A percentile compares a stretch with the other conserved stretches of the same genome.
phyloP scores from a whole-genome alignment of 2,888 invertebrate species.

The Neoaliturus tenellus region DNA sequence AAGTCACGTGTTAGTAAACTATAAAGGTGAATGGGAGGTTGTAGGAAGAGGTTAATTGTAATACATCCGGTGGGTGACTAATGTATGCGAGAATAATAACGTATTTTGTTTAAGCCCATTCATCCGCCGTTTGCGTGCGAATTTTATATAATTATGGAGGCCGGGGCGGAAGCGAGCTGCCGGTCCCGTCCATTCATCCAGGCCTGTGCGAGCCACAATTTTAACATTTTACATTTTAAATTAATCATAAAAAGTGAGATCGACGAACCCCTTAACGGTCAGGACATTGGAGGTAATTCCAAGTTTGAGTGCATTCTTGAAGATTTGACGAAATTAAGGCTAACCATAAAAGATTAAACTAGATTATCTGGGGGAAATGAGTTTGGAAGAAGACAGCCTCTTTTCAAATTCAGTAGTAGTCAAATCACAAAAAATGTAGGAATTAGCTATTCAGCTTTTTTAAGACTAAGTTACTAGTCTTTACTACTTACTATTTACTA shows the following conservation, averaged over 20 bases:
- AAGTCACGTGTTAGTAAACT: conserved; percentile 37
- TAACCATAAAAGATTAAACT: too few species aligned
- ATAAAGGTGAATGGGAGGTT: conserved; percentile 50
- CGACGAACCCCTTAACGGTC: neutral
- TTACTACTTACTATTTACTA: too few species aligned
- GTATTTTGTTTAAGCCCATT: conserved; percentile 52
- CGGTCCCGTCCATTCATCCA: conserved; percentile 8
- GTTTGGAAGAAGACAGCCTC: too few species aligned
- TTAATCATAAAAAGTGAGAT: neutral
- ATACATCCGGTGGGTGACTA: conserved; percentile 38
- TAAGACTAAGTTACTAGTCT: too few species aligned
- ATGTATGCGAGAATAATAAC: conserved; percentile 50
- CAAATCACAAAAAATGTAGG: too few species aligned
- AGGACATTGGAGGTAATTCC: neutral
- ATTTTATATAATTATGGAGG: conserved; percentile 49
- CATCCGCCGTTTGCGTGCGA: conserved; percentile 51
- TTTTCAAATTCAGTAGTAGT: too few species aligned
- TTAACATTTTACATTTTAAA: conserved; percentile 5
- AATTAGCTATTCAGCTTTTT: too few species aligned
- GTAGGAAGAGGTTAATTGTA: conserved; percentile 51
- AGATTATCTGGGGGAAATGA: too few species aligned
- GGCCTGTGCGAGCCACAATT: neutral
- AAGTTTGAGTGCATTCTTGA: too few species aligned
- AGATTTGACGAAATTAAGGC: too few species aligned
- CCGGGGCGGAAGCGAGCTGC: conserved; percentile 2